Base-by-base conservation (phyloP, 2,797 vertebrate species). In the Gymnoscopelus microlampas region DNA sequence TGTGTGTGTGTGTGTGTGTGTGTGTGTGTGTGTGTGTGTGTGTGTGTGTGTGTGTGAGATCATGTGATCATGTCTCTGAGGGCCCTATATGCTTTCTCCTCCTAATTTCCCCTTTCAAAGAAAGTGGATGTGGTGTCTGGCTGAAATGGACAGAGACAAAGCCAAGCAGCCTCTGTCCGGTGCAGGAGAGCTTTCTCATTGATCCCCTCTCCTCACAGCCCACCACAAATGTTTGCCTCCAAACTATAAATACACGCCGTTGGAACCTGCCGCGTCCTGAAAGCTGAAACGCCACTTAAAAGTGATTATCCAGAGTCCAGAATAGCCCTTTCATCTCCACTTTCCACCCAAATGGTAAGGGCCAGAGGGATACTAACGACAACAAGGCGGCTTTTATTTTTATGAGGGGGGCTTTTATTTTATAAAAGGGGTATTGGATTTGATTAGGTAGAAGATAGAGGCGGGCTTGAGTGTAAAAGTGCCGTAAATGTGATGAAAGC, bases 151-250 rank as follows among this genome's bases (percentile, higher is more conserved):
- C 10, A 14, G 26, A 32, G 11, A 12, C 19, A 32, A 7, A 44
- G 39, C 39, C 39, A 3, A 44, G 7, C 39, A 8, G 39, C 39
- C 8, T 44, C 39, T 10, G 39, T 44, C 39, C 39, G 39, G 39
- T 39, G 39, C 8, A 7, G 1, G 39, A 44, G 8, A 44, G 39
- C 39, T 44, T 44, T 44, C 32, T 5, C 3, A 13, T 4, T 39
- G 11, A 10, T 13, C 32, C 14, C 12, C 14, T 8, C 14, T 15
- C n/a, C 4, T 47, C n/a, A 23, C 60, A n/a, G 15, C 58, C 0
- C 60, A 86, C 90, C 86, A 87, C 90, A 90, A 85, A 81, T 81
- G 84, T 85, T 90, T 88, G 87, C 88, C 83, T 81, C 71, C 77
- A 44, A 58, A 77, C 89, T 91, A 89, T 90, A 91, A 90, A 91